Evolutionary conservation across 30 jellyfish, hydroid and myxozoan species (phyloP), one percentile per base, ranked within the genome.

Genomic region (Hydractinia echinata): DNA sequence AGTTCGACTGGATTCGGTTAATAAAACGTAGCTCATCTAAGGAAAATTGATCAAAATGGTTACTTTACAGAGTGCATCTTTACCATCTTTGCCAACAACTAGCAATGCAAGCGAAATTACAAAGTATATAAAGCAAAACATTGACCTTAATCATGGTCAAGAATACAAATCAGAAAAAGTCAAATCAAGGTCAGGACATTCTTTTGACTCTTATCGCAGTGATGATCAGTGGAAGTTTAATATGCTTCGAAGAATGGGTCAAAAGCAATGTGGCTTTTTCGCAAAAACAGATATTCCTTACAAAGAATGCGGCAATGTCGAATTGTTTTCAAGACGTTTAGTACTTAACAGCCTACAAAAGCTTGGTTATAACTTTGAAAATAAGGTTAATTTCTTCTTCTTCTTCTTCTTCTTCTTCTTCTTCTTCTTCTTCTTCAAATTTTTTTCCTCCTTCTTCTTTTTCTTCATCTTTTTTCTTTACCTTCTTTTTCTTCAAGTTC

Each of bases 301-400:
- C 55, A 76, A 54, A 58, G 95, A 85, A 16, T 87, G 83, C n/a
- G 97, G 97, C 49, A 77, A 77, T 55, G 79, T 84, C 6, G 95
- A 85, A 66, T 72, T 85, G 68, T 72, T 53, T 79, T 55, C 89
- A 4, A 90, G 78, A 54, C 62, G 77, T 48, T 84, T 90, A 6
- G 93, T 90, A 68, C 54, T 90, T 56, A 76, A 85, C 6, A 88
- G 94, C 30, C 55, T 90, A 86, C 78, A 72, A 16, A 77, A 85
- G 20, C 81, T 90, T 76, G 97, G 97, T 61, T 61, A 55, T 48
- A 54, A 79, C 8, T 83, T 90, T 66, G 70, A 82, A 4, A 19
- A 21, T 14, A 66, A 90, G 89, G 97, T 89, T 73, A 61, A 67
- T 49, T 14, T 50, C 64, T 11, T 10, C 15, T 73, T 19, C 72